Conservation (phyloP, 1,140 invertebrate genomes). For the Reticulitermes speratus region DNA sequence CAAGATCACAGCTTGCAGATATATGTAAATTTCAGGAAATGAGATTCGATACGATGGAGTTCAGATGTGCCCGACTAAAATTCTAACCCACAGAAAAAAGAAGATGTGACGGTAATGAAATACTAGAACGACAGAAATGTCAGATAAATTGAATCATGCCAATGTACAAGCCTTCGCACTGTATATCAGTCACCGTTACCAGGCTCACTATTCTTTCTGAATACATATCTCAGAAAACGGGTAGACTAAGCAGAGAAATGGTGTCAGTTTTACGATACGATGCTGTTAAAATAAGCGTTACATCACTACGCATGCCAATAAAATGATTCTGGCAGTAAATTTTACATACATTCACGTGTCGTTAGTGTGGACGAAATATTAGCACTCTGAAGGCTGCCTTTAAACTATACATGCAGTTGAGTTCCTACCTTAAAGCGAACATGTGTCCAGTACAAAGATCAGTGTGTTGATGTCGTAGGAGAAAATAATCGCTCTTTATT, state of each 20-base stretch:
- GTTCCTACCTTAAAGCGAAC: too few species aligned
- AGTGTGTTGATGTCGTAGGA: too few species aligned
- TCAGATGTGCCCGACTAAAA: not conserved
- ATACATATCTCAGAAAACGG: not conserved
- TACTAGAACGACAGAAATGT: not conserved
- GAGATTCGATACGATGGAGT: not conserved
- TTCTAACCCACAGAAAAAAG: not conserved
- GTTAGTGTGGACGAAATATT: too few species aligned
- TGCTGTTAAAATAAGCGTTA: too few species aligned
- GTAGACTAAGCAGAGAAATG: not conserved
- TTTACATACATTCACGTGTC: too few species aligned
- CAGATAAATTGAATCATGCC: not conserved
- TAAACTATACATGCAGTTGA: too few species aligned
- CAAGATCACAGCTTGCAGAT: not conserved
- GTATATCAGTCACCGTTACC: not conserved
- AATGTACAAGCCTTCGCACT: not conserved
- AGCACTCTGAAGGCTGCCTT: too few species aligned
- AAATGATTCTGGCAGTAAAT: too few species aligned
- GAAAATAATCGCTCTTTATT: too few species aligned
- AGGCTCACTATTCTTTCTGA: not conserved
- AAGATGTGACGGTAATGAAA: not conserved
- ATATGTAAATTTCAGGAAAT: slow-evolving; percentile 2
- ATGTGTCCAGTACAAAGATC: too few species aligned
- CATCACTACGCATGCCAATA: too few species aligned
- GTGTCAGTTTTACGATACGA: too few species aligned